Percentiles rank a stretch among this genome's conserved stretches.
phyloP scores from a whole-genome alignment of 2,888 invertebrate species.

The Amblyteles armatorius region DNA sequence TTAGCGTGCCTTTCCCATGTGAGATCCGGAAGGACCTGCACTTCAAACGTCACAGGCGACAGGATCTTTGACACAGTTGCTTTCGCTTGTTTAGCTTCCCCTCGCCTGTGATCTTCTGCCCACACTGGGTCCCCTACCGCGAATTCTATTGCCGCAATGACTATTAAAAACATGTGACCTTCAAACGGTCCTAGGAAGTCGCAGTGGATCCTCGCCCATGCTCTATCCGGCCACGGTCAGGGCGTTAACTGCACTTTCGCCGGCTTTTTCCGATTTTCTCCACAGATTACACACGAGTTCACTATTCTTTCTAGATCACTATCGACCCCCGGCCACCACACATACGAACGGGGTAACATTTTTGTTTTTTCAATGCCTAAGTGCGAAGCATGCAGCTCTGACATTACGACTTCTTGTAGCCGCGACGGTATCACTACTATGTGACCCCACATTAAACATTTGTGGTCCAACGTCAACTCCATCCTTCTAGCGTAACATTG shows the following conservation, averaged over 20 bases:
- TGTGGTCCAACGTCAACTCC: background rate
- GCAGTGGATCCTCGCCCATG: slow-evolving; percentile 62
- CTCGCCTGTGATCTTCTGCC: background rate
- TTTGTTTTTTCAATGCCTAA: slow-evolving; percentile 73
- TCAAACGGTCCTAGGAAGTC: slow-evolving; percentile 66
- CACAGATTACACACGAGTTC: slow-evolving; percentile 58
- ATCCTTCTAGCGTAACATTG: background rate
- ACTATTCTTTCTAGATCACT: slow-evolving; percentile 9
- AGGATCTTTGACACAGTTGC: background rate
- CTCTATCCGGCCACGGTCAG: slow-evolving; percentile 64
- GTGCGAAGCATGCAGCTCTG: slow-evolving; percentile 72
- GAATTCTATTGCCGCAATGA: slow-evolving; percentile 54
- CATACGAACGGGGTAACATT: slow-evolving; percentile 70
- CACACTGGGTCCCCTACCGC: background rate
- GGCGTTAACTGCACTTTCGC: slow-evolving; percentile 44
- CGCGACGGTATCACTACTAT: background rate
- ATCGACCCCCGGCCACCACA: slow-evolving; percentile 73
- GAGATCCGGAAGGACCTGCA: background rate
- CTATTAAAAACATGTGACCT: slow-evolving; percentile 63
- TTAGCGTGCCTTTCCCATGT: background rate
- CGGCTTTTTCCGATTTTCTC: slow-evolving; percentile 51
- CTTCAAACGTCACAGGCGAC: background rate
- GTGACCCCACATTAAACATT: slow-evolving; percentile 17
- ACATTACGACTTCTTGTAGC: slow-evolving; percentile 52
- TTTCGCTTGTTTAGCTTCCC: background rate